Base-by-base conservation (phyloP, 2,888 invertebrate species). In the Vandiemenella viatica region DNA sequence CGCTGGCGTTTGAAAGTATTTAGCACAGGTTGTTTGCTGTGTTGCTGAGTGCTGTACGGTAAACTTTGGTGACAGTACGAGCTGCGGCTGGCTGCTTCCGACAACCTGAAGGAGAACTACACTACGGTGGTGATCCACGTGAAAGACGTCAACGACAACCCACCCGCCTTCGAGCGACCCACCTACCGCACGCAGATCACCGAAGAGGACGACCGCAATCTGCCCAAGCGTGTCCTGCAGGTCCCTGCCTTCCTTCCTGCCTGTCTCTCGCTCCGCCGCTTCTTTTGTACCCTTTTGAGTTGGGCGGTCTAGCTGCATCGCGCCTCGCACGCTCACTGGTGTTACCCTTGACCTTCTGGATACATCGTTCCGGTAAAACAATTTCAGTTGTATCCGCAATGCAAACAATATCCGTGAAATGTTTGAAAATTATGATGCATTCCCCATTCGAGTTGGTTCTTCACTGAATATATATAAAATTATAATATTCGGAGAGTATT, bases 111-210 rank as follows among this genome's bases (percentile, higher is more conserved):
- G 74, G 93, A 95, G 71, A 93, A 93, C 77, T 89, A 88, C 73
- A 93, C 93, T 40, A 92, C 89, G 37, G 93, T 95, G 57, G 91
- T 93, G 63, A 93, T 95, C 63, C 89, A 92, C 70, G 90, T 95
- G 61, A 93, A 91, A 71, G 95, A 97, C 68, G 92, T 95, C 58
- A 96, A 96, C 70, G 96, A 97, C 75, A 96, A 96, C 74, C 89
- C 93, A 41, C 96, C 96, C 3, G 89, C 90, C 59, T 97, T 97
- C 70, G 90, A 91, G 69, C 74, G 91, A 57, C 91, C 92, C 46
- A 90, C 89, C 50, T 93, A 92, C 73, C 80, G 90, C 63, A 90
- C 92, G 46, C 91, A 92, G 72, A 92, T 93, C 69, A 92, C 91
- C 40, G 92, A 92, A 69, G 92, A 92, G 69, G 92, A 92, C 65